Base-by-base conservation (phyloP, 1,140 invertebrate species). In the Idris sp. region DNA sequence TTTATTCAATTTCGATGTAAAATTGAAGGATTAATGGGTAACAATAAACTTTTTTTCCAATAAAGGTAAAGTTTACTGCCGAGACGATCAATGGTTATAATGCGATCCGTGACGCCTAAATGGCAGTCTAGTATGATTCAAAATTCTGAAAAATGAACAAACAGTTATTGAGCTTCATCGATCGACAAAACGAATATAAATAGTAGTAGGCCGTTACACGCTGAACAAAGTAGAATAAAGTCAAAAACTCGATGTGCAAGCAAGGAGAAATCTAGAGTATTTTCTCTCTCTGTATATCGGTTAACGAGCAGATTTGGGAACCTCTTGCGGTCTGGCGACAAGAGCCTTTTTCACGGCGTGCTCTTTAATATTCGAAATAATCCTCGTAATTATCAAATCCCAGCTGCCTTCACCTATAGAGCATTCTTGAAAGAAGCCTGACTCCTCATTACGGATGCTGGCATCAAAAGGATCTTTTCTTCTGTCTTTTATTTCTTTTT, bases 371-470 rank as follows among this genome's bases (percentile, higher is more conserved):
- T 79, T 79, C 79, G 46, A 83, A 85, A 87, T 87, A 87, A 87
- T 87, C 80, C 82, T 80, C 81, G 79, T 87, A 87, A 87, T 87
- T 87, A 87, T 87, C 82, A 86, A 87, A 86, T 87, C 83, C 81
- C 72, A 65, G 49, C 68, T 73, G 61, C 14, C 61, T 65, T 65
- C 53, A 56, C 48, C 78, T 81, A 80, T 79, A 77, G 74, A 82
- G 69, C 62, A 79, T 83, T 78, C 82, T 83, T 82, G 80, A 85
- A 85, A 85, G 81, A 81, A 85, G 79, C 80, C 72, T 71, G 78
- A 74, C 79, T 84, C 80, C 84, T 87, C 85, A 82, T 87, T 87
- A 87, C 81, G 74, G 65, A 54, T 67, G 67, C 48, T 72, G 49
- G 62, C 80, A 83, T 85, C 81, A 83, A 85, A 85, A 84, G 83